phyloP scores from a whole-genome alignment of 2,888 invertebrate genomes.

The Bhutanitis thaidina region DNA sequence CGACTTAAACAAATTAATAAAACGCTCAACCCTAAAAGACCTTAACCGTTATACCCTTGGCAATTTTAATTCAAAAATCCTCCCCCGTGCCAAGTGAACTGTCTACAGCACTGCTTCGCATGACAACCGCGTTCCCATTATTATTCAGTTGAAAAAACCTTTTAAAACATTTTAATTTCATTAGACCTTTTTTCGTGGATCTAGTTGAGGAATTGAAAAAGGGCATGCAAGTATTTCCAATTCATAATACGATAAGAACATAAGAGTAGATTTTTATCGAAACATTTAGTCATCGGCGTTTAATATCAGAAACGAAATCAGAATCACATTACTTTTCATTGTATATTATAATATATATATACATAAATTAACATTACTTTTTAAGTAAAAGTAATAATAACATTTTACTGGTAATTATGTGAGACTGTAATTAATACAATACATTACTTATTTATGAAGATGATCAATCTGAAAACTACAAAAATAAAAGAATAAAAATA shows the following conservation, averaged over 20 bases:
- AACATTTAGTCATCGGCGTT: no score
- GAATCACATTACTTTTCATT: no score
- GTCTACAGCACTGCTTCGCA: slow-evolving; percentile 29
- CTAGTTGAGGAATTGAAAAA: slow-evolving; percentile 21
- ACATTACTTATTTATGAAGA: no score
- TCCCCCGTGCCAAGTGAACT: slow-evolving; percentile 30
- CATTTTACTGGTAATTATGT: no score
- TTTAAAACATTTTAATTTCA: slow-evolving; percentile 49
- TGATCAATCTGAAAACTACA: no score
- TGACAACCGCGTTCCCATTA: slow-evolving; percentile 35
- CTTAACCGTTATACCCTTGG: slow-evolving; percentile 33
- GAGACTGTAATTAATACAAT: no score
- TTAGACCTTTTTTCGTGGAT: slow-evolving; percentile 29
- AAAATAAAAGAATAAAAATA: no score
- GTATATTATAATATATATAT: no score
- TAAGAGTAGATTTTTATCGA: slow-evolving; percentile 7
- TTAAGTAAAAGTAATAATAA: no score
- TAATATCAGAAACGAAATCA: no score
- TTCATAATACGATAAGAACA: no score
- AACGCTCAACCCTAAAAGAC: slow-evolving; percentile 26
- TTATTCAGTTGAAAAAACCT: slow-evolving; percentile 42
- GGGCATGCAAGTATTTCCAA: slow-evolving; percentile 22
- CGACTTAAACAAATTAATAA: slow-evolving; percentile 8
- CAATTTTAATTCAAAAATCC: slow-evolving; percentile 40
- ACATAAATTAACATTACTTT: no score